A percentile compares a stretch with the other conserved stretches of the same genome.
These are phyloP conservation scores for Delia radicum DNA, from an alignment of 1,140 invertebrate genomes.

Conservation along the genomic window DNA sequence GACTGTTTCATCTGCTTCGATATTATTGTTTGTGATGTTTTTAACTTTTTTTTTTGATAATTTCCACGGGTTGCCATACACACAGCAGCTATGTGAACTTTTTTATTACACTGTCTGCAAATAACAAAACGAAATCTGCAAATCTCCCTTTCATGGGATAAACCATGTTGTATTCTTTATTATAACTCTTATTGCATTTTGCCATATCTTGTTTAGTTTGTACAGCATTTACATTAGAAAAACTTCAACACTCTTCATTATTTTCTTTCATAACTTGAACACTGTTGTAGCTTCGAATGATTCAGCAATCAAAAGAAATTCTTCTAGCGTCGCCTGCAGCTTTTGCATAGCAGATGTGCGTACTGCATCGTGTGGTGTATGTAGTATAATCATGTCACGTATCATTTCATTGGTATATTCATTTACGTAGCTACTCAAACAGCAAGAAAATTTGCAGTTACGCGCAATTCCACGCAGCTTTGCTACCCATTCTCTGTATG, in stretches of 20 bases:
- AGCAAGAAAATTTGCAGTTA: no score
- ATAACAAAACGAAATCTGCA: conserved; percentile 18
- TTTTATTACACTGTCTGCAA: conserved; percentile 8
- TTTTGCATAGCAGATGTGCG: conserved; percentile 19
- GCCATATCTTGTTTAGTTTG: background rate
- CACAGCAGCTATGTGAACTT: conserved; percentile 7
- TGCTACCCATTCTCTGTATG: no score
- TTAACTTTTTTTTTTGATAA: background rate
- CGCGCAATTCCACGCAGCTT: no score
- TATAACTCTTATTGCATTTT: background rate
- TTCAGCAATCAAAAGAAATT: background rate
- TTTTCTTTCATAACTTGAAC: conserved; percentile 23
- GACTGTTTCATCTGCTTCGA: conserved; percentile 10
- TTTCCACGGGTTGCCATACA: conserved; percentile 16
- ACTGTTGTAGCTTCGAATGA: conserved; percentile 14
- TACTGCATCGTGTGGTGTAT: conserved; percentile 25
- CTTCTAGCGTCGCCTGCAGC: background rate
- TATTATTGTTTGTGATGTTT: conserved; percentile 2
- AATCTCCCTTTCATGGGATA: conserved; percentile 14
- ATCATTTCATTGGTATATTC: no score
- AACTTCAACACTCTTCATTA: no score
- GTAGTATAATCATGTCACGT: conserved; percentile 11
- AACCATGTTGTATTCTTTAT: conserved; percentile 15
- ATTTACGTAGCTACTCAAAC: no score
- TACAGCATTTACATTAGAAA: background rate